A percentile compares a stretch with the other conserved stretches of the same genome.
These are phyloP conservation scores for Heterotilapia buettikoferi DNA, from an alignment of 2,113 vertebrate species.

Conservation along the genomic window DNA sequence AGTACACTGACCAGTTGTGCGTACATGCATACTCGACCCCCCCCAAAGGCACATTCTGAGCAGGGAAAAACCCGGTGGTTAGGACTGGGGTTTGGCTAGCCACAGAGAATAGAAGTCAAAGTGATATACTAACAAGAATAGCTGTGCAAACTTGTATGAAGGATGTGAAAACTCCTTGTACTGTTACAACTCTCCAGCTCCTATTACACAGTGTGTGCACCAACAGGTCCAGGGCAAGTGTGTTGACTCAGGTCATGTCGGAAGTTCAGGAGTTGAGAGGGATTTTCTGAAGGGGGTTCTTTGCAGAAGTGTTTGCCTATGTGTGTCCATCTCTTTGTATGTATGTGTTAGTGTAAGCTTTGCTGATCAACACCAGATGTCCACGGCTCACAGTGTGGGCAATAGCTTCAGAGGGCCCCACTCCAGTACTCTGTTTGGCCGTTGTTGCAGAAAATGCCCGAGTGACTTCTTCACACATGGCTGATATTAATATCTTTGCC, in stretches of 20 bases:
- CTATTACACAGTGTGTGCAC: conserved; percentile 52
- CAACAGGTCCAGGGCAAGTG: conserved; percentile 47
- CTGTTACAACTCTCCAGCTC: conserved; percentile 22
- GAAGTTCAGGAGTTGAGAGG: conserved; percentile 78
- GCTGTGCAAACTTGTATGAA: background rate
- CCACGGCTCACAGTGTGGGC: conserved; percentile 45
- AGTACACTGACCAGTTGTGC: background rate
- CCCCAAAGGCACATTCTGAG: background rate
- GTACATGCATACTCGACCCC: fast-evolving
- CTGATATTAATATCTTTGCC: conserved; percentile 41
- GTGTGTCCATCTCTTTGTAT: conserved; percentile 39
- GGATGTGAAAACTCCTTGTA: background rate
- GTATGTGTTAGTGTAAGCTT: conserved; percentile 51
- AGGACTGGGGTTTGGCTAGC: background rate
- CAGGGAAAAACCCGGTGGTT: background rate
- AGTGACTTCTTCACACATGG: conserved; percentile 46
- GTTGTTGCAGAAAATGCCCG: background rate
- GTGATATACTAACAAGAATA: background rate
- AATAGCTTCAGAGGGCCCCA: conserved; percentile 36
- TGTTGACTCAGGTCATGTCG: conserved; percentile 71
- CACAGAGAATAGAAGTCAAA: background rate
- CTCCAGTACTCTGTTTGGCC: conserved; percentile 22
- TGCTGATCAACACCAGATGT: conserved; percentile 73
- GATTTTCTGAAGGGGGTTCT: conserved; percentile 64
- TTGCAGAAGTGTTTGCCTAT: conserved; percentile 53